Base-by-base conservation (phyloP, 2,113 vertebrate species). In the Parus major region DNA sequence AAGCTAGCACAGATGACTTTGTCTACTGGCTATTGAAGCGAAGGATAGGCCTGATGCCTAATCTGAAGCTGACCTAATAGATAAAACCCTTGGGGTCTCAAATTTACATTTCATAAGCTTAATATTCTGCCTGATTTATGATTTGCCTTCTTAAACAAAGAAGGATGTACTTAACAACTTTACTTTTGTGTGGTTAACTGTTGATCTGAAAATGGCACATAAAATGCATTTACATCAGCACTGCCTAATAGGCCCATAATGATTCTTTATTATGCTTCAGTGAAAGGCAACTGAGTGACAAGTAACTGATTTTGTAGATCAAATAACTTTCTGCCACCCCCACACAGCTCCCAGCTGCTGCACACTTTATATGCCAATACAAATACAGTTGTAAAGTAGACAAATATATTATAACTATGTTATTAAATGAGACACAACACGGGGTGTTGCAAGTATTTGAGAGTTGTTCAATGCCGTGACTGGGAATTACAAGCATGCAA, bases 181-280 rank as follows among this genome's bases (percentile, higher is more conserved):
- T 94, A 96, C 93, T 97, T 97, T 94, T 75, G 92, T 95, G 86
- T 95, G 88, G 88, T 87, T 97, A 97, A 96, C 96, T 96, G 91
- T 90, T 96, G 96, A 93, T 97, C 84, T 94, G 94, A 94, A 96
- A 97, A 96, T 90, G 82, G 95, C 92, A 97, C 49, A 91, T 92
- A 94, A 97, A 96, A 96, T 90, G 86, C 93, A 92, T 95, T 97
- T 96, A 96, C 91, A 97, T 95, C 93, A 97, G 86, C 61, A 36
- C 88, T 42, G 93, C 95, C 95, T 97, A 97, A 97, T 95, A 96
- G 94, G 92, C 90, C 82, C 93, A 96, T 97, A 97, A 95, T 93
- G 77, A 92, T 96, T 94, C 95, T 78, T 96, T 91, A 97, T 96
- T 97, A 96, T 93, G 95, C 91, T 97, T 96, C 92, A 90, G 68